Evolutionary conservation across 2,888 invertebrate genomes (phyloP), one percentile per base, ranked within the genome.

Genomic region (Lithosia quadra): DNA sequence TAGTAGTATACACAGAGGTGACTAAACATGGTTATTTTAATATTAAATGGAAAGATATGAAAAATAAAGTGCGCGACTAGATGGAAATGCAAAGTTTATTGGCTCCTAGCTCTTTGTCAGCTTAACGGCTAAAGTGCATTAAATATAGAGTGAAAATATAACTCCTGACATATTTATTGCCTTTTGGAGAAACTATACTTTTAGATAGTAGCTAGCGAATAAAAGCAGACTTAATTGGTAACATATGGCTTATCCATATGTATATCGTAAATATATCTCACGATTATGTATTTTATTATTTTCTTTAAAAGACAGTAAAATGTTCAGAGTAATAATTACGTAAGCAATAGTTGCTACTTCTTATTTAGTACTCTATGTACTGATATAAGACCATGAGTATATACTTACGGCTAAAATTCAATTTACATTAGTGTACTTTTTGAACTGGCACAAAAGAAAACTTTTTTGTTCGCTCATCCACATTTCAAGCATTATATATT

Each of bases 391-490:
- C 68, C 67, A 71, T 72, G 79, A 77, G 77, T 73, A 77, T 72
- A 77, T 75, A 66, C 78, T 83, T 82, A 84, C 68, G 69, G 75
- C 73, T 80, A 78, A 69, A 74, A 72, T 76, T 82, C 81, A 82
- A 85, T 84, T 84, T 83, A 79, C 77, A 91, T 28, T 28, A 91
- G 85, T 91, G 91, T 91, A 91, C 91, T 91, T 89, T 83, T 73
- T 75, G 78, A 88, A 90, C 91, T 93, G 92, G 92, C 91, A 93
- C 92, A 91, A 91, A 86, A 84, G 81, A 88, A 82, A 88, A 84
- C 85, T 90, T 92, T 92, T 92, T 92, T 92, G 92, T 81, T 85
- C n/a, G 81, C 75, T 84, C 78, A 92, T 91, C 91, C 91, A 91
- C 90, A 87, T 79, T 76, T 78, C 77, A 82, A 81, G 81, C 76